These are phyloP conservation scores for Pseudachorutes palmiensis DNA, from an alignment of 1,140 invertebrate species.

Conservation along the genomic window DNA sequence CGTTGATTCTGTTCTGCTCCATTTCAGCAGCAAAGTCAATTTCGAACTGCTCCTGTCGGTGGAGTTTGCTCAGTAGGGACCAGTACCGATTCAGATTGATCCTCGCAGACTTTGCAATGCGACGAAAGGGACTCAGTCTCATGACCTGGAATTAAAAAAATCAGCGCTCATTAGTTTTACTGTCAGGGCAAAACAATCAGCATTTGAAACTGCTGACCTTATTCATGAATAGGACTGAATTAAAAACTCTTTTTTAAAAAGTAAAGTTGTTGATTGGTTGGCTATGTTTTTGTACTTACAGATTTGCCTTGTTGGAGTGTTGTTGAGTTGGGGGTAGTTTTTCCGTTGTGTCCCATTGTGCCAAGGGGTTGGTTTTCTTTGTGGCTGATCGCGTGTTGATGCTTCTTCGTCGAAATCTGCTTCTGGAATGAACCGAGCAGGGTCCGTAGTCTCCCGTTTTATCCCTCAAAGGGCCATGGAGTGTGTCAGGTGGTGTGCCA, in stretches of 20 bases:
- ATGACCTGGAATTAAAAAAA: slow-evolving; percentile 29
- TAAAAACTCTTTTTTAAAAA: no score
- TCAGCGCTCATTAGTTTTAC: slow-evolving; percentile 22
- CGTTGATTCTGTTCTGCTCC: slow-evolving; percentile 37
- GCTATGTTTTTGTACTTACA: slow-evolving; percentile 21
- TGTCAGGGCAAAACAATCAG: background rate
- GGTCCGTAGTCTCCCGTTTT: slow-evolving; percentile 17
- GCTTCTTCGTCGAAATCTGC: no score
- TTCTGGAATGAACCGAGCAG: slow-evolving; percentile 25
- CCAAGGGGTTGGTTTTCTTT: no score
- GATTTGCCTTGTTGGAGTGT: slow-evolving; percentile 27
- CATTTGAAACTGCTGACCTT: no score
- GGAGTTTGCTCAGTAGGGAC: slow-evolving; percentile 28
- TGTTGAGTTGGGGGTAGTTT: no score
- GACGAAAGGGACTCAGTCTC: slow-evolving; percentile 31
- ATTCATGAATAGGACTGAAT: no score
- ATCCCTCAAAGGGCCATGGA: slow-evolving; percentile 20
- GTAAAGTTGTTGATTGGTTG: background rate
- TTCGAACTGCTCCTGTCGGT: background rate
- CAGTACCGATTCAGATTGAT: slow-evolving; percentile 37
- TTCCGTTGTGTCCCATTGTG: no score
- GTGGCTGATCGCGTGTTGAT: background rate
- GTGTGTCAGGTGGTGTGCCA: slow-evolving; percentile 39
- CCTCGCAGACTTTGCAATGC: slow-evolving; percentile 33
- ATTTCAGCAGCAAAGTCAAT: slow-evolving; percentile 19